Evolutionary conservation across 1,140 invertebrate species (phyloP).

Genomic region (Zaprionus camerounensis): DNA sequence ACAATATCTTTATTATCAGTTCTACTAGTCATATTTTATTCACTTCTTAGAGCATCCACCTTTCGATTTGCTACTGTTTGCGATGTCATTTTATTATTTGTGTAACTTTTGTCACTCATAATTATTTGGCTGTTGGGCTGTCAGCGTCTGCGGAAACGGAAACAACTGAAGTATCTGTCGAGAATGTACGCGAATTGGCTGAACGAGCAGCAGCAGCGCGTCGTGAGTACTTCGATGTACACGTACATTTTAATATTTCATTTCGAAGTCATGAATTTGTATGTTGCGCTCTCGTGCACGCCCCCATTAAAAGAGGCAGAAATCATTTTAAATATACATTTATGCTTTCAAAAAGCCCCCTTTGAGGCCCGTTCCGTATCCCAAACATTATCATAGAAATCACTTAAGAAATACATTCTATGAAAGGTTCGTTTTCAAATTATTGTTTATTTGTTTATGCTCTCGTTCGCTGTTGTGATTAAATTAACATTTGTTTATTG

Average conservation of each 20-base stretch:
- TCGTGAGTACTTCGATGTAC: conserved; percentile 28
- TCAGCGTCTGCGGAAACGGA: conserved; percentile 70
- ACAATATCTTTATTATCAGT: too few relatives aligned
- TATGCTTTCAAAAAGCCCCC: conserved; percentile 48
- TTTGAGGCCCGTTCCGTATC: neutral
- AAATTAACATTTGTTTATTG: conserved; percentile 77
- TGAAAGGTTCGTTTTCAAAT: conserved; percentile 46
- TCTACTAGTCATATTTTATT: neutral
- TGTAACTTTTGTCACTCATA: conserved; percentile 81
- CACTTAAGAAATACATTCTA: conserved; percentile 35
- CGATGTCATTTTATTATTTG: conserved; percentile 62
- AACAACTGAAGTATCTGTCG: conserved; percentile 78
- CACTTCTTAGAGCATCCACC: neutral
- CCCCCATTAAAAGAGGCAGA: conserved; percentile 33
- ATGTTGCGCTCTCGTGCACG: conserved; percentile 22
- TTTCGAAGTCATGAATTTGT: conserved; percentile 78
- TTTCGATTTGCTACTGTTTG: neutral
- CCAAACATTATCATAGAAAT: conserved; percentile 18
- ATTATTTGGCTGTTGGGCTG: conserved; percentile 76
- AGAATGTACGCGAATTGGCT: conserved; percentile 63
- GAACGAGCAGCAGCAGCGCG: conserved; percentile 47
- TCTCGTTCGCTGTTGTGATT: conserved; percentile 62
- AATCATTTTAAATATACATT: conserved; percentile 70
- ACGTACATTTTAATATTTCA: conserved; percentile 73
- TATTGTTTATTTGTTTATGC: conserved; percentile 66